Evolutionary conservation across 2,888 invertebrate genomes (phyloP).

Genomic region (Drosophila pegasa): DNA sequence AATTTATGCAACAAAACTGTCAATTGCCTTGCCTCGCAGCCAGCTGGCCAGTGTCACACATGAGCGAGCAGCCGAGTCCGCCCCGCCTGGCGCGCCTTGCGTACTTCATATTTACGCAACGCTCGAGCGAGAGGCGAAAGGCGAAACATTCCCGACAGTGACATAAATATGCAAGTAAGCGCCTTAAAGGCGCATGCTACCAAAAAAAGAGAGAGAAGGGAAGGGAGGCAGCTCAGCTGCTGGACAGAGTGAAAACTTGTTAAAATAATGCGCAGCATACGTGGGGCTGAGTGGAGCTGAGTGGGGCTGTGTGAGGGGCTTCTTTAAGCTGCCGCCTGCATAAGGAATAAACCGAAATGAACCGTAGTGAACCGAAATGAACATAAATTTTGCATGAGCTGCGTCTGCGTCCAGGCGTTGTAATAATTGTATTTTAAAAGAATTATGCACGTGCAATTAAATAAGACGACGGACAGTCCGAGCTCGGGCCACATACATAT

Average conservation of each 20-base stretch:
- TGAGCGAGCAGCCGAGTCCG: constrained; percentile 47
- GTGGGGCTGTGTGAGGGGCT: constrained; percentile 13
- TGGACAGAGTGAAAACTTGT: constrained; percentile 52
- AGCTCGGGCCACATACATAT: constrained; percentile 22
- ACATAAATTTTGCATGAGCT: constrained; percentile 60
- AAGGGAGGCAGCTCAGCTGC: neutral
- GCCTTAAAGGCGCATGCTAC: constrained; percentile 63
- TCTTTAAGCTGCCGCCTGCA: constrained; percentile 66
- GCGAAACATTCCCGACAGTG: constrained; percentile 60
- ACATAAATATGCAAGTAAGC: constrained; percentile 80
- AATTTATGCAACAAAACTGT: constrained; percentile 72
- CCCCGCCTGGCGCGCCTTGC: neutral
- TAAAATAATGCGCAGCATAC: constrained; percentile 63
- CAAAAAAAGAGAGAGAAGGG: constrained; percentile 12
- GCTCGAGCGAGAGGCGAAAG: too few relatives aligned
- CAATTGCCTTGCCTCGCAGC: constrained; percentile 54
- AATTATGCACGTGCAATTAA: constrained; percentile 81
- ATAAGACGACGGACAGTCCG: constrained; percentile 54
- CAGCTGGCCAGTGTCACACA: constrained; percentile 68
- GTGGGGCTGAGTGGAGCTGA: constrained; percentile 7
- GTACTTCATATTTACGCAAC: constrained; percentile 56
- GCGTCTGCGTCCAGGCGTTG: constrained; percentile 53
- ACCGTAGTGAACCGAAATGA: constrained; percentile 42
- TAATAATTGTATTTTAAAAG: constrained; percentile 78
- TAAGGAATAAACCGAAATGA: constrained; percentile 66